A percentile compares a stretch with the other conserved stretches of the same genome.
These are phyloP conservation scores for Streblospio benedicti DNA, from an alignment of 1,140 invertebrate species.

Conservation along the genomic window DNA sequence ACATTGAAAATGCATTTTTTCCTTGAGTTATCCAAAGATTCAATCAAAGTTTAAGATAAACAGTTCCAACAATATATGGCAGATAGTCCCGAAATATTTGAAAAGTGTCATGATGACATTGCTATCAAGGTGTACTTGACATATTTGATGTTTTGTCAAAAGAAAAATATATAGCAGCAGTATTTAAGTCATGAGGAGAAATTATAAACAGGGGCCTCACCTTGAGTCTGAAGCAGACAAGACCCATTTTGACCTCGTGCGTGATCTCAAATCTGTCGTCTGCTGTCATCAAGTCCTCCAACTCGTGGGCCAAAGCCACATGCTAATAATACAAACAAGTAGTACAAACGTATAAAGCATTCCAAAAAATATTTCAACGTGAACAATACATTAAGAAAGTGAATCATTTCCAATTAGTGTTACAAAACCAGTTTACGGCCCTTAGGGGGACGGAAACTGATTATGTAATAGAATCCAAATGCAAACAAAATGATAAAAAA, in stretches of 20 bases:
- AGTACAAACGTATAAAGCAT: no score
- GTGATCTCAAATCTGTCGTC: slow-evolving; percentile 83
- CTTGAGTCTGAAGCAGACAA: slow-evolving; percentile 80
- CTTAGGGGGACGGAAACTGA: no score
- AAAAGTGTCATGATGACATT: neutral
- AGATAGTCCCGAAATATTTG: neutral
- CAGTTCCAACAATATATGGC: neutral
- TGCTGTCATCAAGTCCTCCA: slow-evolving; percentile 59
- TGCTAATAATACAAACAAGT: slow-evolving; percentile 53
- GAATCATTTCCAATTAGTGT: no score
- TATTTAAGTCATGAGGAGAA: no score
- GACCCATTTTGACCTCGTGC: slow-evolving; percentile 83
- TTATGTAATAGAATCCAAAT: no score
- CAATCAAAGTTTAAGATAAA: neutral
- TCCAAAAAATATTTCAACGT: no score
- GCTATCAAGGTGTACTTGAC: no score
- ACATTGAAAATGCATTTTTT: neutral
- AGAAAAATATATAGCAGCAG: no score
- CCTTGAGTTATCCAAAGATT: neutral
- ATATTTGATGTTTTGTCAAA: no score
- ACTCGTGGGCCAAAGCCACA: slow-evolving; percentile 65
- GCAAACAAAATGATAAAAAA: no score
- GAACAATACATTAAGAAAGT: no score
- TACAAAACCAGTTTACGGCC: no score
- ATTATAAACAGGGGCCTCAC: slow-evolving; percentile 57